Conservation (phyloP, 2,888 invertebrate genomes). For the Metalampra italica region DNA sequence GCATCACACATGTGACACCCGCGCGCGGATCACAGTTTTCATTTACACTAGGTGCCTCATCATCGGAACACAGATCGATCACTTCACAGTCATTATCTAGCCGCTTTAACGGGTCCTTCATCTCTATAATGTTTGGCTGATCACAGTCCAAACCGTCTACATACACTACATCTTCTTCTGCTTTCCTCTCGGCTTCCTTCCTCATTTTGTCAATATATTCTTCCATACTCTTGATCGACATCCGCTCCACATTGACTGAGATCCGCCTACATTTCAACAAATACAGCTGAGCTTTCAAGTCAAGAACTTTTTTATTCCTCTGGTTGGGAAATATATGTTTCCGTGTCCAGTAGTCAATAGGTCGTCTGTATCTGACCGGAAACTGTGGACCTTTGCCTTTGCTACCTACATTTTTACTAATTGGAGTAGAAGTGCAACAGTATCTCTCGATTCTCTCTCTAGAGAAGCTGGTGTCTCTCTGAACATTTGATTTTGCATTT, state of each 20-base stretch:
- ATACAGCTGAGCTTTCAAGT: conserved; percentile 68
- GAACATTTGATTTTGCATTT: conserved; percentile 49
- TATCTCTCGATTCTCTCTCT: conserved; percentile 66
- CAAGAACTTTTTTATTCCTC: conserved; percentile 60
- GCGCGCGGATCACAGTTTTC: conserved; percentile 68
- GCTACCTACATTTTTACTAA: conserved; percentile 53
- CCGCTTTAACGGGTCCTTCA: conserved; percentile 54
- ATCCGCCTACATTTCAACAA: conserved; percentile 71
- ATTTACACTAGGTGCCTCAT: conserved; percentile 69
- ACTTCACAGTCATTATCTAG: conserved; percentile 70
- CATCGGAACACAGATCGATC: conserved; percentile 84
- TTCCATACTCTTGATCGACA: conserved; percentile 61
- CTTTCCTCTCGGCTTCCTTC: conserved; percentile 41
- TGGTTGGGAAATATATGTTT: conserved; percentile 62
- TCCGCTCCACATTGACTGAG: conserved; percentile 59
- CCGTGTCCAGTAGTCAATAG: conserved; percentile 69
- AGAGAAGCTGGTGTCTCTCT: conserved; percentile 51
- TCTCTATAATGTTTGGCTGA: conserved; percentile 39
- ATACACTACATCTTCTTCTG: conserved; percentile 54
- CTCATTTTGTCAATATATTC: conserved; percentile 55
- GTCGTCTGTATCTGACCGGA: conserved; percentile 61
- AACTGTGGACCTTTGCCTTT: conserved; percentile 61
- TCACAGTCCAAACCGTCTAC: conserved; percentile 59
- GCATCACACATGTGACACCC: conserved; percentile 60
- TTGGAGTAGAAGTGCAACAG: conserved; percentile 47